Percentiles rank a stretch among this genome's conserved stretches.
Conservation (phyloP, 30 jellyfish, hydroid and myxozoan genomes). For the Hydractinia symbiolongicarpus region DNA sequence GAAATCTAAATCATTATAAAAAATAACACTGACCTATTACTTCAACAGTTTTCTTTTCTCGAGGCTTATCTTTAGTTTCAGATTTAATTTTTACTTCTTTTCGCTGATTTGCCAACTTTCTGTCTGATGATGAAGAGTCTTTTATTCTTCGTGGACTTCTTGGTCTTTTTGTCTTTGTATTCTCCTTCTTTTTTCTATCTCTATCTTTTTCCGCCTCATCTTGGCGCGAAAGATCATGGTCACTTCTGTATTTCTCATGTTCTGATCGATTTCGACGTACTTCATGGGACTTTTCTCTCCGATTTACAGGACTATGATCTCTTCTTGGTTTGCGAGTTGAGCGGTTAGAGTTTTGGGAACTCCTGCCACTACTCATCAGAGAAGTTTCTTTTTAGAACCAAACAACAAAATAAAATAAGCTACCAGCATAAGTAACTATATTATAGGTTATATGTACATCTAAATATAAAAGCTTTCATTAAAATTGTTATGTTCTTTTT, state of each 20-base stretch:
- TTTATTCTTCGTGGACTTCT: constrained; percentile 28
- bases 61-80: constrained; percentile 8
- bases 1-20: too few species aligned
- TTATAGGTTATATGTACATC: too few species aligned
- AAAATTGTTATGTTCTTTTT: too few species aligned
- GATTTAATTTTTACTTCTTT: neutral
- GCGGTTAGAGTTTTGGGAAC: constrained; percentile 23
- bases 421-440: too few species aligned
- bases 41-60: constrained; percentile 14
- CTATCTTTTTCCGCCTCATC: constrained; percentile 25
- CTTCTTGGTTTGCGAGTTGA: constrained; percentile 22
- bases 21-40: neutral
- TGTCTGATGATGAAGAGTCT: constrained; percentile 9
- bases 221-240: constrained; percentile 15
- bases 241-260: constrained; percentile 29
- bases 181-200: constrained; percentile 4
- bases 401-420: neutral
- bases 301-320: constrained; percentile 22
- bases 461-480: too few species aligned
- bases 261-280: constrained; percentile 12
- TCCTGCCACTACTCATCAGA: constrained; percentile 37
- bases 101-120: neutral
- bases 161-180: neutral
- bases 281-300: constrained; percentile 20
- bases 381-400: neutral